Conservation (phyloP, 2,888 invertebrate species). For the Pristionchus fissidentatus region DNA sequence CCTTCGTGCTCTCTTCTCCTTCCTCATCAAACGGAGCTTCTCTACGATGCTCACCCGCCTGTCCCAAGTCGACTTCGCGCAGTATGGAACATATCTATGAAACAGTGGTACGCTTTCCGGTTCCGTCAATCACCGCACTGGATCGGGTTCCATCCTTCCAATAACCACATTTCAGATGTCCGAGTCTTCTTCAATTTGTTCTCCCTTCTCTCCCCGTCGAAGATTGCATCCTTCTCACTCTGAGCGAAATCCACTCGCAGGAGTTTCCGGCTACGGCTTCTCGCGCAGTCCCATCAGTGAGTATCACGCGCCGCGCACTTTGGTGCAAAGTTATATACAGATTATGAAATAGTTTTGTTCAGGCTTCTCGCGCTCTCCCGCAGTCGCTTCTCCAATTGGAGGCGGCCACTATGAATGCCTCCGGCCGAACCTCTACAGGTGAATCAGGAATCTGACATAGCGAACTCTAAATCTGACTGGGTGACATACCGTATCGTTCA, state of each 20-base stretch:
- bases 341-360: background rate
- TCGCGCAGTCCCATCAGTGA: slow-evolving; percentile 15
- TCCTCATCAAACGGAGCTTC: background rate
- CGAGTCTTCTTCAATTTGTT: slow-evolving; percentile 25
- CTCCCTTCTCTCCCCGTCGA: slow-evolving; percentile 41
- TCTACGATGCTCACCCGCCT: slow-evolving; percentile 33
- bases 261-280: too few species aligned
- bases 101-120: slow-evolving; percentile 11
- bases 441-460: background rate
- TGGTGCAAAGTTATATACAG: background rate
- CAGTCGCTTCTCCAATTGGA: background rate
- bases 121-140: background rate
- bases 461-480: background rate
- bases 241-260: slow-evolving; percentile 19
- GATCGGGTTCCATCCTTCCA: background rate
- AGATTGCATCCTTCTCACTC: slow-evolving; percentile 31
- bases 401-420: slow-evolving; percentile 30
- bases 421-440: slow-evolving; percentile 41
- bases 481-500: slow-evolving; percentile 14
- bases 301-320: slow-evolving; percentile 19
- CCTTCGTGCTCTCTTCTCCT: slow-evolving; percentile 41
- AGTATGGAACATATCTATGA: slow-evolving; percentile 47
- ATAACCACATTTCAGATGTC: background rate
- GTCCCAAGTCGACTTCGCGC: slow-evolving; percentile 35
- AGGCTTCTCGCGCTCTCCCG: slow-evolving; percentile 4